A percentile compares a stretch with the other conserved stretches of the same genome.
Evolutionary conservation across 2,888 invertebrate genomes (phyloP).

Genomic region (Leptopterna dolabrata): DNA sequence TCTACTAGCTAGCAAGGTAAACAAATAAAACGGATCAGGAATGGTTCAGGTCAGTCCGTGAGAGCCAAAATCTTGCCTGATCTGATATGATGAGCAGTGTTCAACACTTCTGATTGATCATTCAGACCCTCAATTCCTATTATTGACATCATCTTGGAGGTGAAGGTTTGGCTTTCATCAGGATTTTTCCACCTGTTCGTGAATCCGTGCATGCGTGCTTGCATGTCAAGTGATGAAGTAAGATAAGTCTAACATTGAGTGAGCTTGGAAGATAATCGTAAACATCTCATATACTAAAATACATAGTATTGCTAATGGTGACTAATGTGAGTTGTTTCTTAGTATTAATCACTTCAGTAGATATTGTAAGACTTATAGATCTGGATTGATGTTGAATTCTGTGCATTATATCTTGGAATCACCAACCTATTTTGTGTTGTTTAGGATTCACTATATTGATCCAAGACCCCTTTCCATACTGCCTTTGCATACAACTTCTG

Average conservation of each 20-base stretch:
- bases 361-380: background rate
- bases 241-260: background rate
- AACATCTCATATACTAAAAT: background rate
- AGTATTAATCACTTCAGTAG: slow-evolving; percentile 1
- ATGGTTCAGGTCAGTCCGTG: slow-evolving; percentile 9
- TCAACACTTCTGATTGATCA: background rate
- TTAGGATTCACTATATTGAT: background rate
- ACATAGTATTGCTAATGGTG: background rate
- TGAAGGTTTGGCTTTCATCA: slow-evolving; percentile 41
- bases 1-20: slow-evolving; percentile 93
- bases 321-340: background rate
- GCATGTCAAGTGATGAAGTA: slow-evolving; percentile 17
- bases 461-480: background rate
- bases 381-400: background rate
- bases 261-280: background rate
- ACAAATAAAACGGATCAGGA: slow-evolving; percentile 70
- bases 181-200: slow-evolving; percentile 30
- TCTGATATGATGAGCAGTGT: background rate
- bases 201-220: slow-evolving; percentile 26
- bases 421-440: background rate
- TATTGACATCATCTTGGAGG: background rate
- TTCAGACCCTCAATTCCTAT: background rate
- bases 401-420: background rate
- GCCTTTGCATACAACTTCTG: background rate
- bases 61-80: slow-evolving; percentile 23